Base-by-base conservation (phyloP, 2,113 vertebrate species). In the Dromiciops gliroides region DNA sequence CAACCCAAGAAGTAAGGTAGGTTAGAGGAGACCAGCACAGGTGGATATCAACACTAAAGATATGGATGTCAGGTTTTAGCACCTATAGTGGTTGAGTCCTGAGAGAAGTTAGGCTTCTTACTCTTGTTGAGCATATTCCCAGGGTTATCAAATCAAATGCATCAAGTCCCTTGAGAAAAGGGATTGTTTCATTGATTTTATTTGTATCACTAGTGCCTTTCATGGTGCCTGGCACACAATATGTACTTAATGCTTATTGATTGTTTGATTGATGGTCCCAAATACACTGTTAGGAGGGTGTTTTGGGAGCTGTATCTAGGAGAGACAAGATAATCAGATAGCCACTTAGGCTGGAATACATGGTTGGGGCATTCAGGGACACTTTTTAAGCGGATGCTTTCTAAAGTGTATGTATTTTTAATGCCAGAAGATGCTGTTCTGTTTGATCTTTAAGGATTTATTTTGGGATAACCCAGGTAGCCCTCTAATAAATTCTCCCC, bases 1-100 rank as follows among this genome's bases (percentile, higher is more conserved):
- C 31, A 99, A 99, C 96, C 99, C 99, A 0, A 98, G 99, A 44
- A 99, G 99, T 96, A 99, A 99, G 99, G 99, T 99, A 99, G 37
- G 96, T 96, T 95, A 11, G 25, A 2, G 67, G 51, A 28, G 8
- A 0, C 19, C 0, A 1, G 67, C 14, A 0, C 0, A 0, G 23
- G 44, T 83, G 19, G 19, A 44, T 22, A n/a, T 14, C 37, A 44
- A 22, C 19, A 44, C 14, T n/a, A 75, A 75, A 19, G 60, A n/a
- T 75, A 75, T 19, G 37, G 14, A 75, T n/a, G 37, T 75, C 10
- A 19, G 60, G 60, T 75, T 19, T 75, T 75, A 75, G 12, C 5
- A n/a, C 8, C 25, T 26, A 28, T 28, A 28, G 53, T 56, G 8
- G 53, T 56, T 56, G 25, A 9, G 8, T 56, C 53, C 23, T 56